Conservation (phyloP, 1,140 invertebrate genomes). For the Leucophenga varia region DNA sequence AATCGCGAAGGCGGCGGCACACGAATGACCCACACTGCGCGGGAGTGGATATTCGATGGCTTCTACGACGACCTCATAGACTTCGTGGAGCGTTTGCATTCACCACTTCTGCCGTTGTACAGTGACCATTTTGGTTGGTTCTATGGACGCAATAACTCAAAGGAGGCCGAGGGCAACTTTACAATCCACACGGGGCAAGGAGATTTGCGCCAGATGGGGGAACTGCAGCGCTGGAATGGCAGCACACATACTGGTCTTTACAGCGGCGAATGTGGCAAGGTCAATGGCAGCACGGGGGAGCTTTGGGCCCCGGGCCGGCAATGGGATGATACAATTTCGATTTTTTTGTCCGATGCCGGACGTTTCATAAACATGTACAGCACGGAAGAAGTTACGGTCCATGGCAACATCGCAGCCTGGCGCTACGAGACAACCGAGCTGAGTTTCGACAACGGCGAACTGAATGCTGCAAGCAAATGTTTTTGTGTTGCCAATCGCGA, state of each 20-base stretch:
- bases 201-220: conserved; percentile 65
- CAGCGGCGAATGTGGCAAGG: conserved; percentile 63
- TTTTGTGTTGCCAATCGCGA: conserved; percentile 42
- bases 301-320: conserved; percentile 69
- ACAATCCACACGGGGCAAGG: conserved; percentile 70
- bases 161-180: conserved; percentile 71
- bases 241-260: conserved; percentile 60
- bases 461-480: conserved; percentile 33
- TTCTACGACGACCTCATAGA: conserved; percentile 69
- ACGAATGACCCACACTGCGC: conserved; percentile 62
- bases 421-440: conserved; percentile 62
- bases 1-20: conserved; percentile 60
- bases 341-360: conserved; percentile 71
- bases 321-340: conserved; percentile 59
- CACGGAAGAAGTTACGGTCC: conserved; percentile 38
- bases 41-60: conserved; percentile 72
- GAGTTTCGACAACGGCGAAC: conserved; percentile 69
- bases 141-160: conserved; percentile 70
- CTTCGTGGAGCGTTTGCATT: conserved; percentile 59
- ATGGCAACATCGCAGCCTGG: conserved; percentile 63
- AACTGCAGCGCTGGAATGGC: conserved; percentile 68
- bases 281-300: conserved; percentile 73
- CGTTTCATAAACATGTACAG: conserved; percentile 59
- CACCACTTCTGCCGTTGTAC: conserved; percentile 61
- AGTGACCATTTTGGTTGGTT: conserved; percentile 78